Conservation (phyloP, 2,888 invertebrate genomes). For the Smittia aterrima region DNA sequence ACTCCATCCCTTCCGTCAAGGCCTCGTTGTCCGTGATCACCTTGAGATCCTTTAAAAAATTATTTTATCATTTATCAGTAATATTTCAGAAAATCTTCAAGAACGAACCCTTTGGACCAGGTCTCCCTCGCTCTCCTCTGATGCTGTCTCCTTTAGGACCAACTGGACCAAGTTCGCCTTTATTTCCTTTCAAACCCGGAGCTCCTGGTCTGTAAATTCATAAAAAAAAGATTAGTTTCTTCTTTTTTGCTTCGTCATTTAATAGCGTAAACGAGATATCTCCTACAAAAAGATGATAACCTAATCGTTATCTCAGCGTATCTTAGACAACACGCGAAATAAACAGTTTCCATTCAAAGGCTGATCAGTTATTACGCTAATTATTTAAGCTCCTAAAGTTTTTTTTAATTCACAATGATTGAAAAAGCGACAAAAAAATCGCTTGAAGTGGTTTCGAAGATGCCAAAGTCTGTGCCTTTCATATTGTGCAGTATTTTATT, state of each 20-base stretch:
- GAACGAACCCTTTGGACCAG: neutral
- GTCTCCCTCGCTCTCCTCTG: conserved; percentile 63
- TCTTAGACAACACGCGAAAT: too few species aligned
- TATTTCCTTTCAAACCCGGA: neutral
- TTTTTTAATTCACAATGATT: too few species aligned
- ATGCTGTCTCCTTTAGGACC: neutral
- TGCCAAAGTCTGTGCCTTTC: conserved; percentile 21
- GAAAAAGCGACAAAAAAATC: neutral
- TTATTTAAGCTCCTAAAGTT: too few species aligned
- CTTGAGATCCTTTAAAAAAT: conserved; percentile 64
- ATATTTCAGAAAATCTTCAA: neutral
- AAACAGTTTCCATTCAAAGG: too few species aligned
- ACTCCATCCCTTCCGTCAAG: conserved; percentile 86
- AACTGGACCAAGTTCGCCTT: conserved; percentile 5
- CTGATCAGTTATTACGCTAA: too few species aligned
- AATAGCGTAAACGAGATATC: too few species aligned
- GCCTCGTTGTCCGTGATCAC: conserved; percentile 64
- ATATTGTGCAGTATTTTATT: conserved; percentile 28
- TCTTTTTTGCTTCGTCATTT: too few species aligned
- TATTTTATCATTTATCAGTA: neutral
- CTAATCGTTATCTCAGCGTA: too few species aligned
- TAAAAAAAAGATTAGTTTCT: too few species aligned
- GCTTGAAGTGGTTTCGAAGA: neutral
- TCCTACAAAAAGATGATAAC: too few species aligned
- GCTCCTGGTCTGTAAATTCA: neutral